Evolutionary conservation across 2,797 vertebrate genomes (phyloP).

Genomic region (Gadopsis marmoratus): DNA sequence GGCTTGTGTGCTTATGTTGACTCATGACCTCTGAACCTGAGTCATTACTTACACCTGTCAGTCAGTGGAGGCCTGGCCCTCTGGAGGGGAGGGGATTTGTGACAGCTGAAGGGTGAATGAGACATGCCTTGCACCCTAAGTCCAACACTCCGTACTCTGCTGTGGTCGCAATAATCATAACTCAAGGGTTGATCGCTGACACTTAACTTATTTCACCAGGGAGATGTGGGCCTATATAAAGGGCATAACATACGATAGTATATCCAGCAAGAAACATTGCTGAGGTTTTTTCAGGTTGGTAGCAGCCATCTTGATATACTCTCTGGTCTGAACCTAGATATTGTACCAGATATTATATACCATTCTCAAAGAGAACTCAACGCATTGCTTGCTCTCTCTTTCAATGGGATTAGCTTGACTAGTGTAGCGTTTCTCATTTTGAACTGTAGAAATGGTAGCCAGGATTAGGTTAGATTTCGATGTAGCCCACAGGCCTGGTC

Average conservation of each 20-base stretch:
- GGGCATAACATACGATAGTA: conserved; percentile 27
- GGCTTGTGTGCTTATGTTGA: conserved; percentile 68
- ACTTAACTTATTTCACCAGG: conserved; percentile 55
- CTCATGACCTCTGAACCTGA: conserved; percentile 74
- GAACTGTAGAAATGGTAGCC: conserved; percentile 9
- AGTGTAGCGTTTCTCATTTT: conserved; percentile 32
- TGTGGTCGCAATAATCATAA: conserved; percentile 77
- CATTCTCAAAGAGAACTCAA: conserved; percentile 11
- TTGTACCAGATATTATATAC: neutral
- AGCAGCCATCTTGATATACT: conserved; percentile 12
- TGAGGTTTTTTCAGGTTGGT: conserved; percentile 10
- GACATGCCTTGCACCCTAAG: conserved; percentile 76
- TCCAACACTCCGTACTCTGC: conserved; percentile 58
- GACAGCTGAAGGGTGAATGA: conserved; percentile 82
- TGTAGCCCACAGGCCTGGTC: neutral
- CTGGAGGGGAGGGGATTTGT: conserved; percentile 62
- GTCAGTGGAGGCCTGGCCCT: conserved; percentile 70
- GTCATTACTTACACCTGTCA: conserved; percentile 85
- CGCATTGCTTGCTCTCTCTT: conserved; percentile 9
- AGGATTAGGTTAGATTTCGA: conserved; percentile 35
- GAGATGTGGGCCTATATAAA: conserved; percentile 53
- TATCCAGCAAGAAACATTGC: conserved; percentile 32
- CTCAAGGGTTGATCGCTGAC: conserved; percentile 75
- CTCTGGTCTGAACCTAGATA: neutral
- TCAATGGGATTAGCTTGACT: conserved; percentile 29